These are phyloP conservation scores for Lycocorax pyrrhopterus DNA, from an alignment of 2,113 vertebrate genomes.

Conservation along the genomic window DNA sequence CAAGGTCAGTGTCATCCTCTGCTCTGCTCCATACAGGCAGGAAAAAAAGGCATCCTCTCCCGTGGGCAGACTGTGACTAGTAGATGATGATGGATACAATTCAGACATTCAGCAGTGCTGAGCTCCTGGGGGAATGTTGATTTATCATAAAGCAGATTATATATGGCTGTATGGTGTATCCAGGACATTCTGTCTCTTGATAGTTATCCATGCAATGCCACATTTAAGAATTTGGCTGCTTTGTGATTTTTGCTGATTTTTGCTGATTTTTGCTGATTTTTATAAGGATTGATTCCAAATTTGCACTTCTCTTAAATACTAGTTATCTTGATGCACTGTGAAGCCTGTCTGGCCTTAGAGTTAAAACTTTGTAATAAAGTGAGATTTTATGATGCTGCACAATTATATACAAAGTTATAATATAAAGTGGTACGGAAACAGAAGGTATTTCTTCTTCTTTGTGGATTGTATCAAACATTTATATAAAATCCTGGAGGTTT, in stretches of 20 bases:
- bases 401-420: background rate
- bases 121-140: background rate
- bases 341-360: background rate
- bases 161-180: background rate
- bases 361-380: background rate
- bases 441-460: background rate
- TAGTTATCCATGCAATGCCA: background rate
- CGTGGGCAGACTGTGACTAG: background rate
- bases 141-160: background rate
- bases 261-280: background rate
- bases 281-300: background rate
- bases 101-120: background rate
- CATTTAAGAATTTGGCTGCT: background rate
- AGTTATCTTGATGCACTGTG: background rate
- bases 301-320: background rate
- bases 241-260: background rate
- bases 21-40: background rate
- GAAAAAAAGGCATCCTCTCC: background rate
- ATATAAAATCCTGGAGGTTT: background rate
- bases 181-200: background rate
- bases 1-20: background rate
- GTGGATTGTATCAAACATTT: background rate
- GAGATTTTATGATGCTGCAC: background rate
- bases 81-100: background rate
- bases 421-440: background rate